Conservation (phyloP, 2,797 vertebrate genomes). For the Typhlichthys eigenmanni region DNA sequence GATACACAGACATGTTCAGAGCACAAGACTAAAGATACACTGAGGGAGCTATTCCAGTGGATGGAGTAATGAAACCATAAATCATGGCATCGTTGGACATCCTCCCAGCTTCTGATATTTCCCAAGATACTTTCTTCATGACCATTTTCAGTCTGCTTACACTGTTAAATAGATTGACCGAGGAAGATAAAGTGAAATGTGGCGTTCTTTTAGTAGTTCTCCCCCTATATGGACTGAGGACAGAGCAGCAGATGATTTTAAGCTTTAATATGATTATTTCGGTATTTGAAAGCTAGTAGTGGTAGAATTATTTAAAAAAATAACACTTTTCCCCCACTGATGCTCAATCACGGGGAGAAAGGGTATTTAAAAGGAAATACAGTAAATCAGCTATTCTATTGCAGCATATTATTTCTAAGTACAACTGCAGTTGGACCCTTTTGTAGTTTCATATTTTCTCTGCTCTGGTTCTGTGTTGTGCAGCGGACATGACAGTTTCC, state of each 20-base stretch:
- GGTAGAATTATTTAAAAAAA: constrained; percentile 34
- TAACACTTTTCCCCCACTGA: constrained; percentile 37
- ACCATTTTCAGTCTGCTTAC: constrained; percentile 58
- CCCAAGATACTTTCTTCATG: constrained; percentile 59
- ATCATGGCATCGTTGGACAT: constrained; percentile 69
- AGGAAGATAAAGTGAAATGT: constrained; percentile 65
- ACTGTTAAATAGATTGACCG: constrained; percentile 70
- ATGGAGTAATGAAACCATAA: constrained; percentile 72
- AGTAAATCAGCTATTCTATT: constrained; percentile 45
- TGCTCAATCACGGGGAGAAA: constrained; percentile 40
- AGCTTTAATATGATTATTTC: constrained; percentile 50
- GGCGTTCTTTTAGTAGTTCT: constrained; percentile 51
- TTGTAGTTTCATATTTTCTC: constrained; percentile 47
- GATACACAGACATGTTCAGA: constrained; percentile 42
- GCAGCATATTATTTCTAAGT: constrained; percentile 51
- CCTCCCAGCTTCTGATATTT: constrained; percentile 68
- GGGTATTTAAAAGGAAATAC: constrained; percentile 60
- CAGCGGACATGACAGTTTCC: not conserved
- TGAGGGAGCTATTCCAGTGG: constrained; percentile 45
- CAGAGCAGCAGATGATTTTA: constrained; percentile 30
- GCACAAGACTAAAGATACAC: constrained; percentile 42
- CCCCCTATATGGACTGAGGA: constrained; percentile 45
- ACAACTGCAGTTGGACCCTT: constrained; percentile 33
- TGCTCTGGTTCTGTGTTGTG: constrained; percentile 33
- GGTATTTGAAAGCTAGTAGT: constrained; percentile 26